A percentile compares a stretch with the other conserved stretches of the same genome.
phyloP scores from a whole-genome alignment of 2,113 vertebrate genomes.

The Ageneiosus marmoratus region DNA sequence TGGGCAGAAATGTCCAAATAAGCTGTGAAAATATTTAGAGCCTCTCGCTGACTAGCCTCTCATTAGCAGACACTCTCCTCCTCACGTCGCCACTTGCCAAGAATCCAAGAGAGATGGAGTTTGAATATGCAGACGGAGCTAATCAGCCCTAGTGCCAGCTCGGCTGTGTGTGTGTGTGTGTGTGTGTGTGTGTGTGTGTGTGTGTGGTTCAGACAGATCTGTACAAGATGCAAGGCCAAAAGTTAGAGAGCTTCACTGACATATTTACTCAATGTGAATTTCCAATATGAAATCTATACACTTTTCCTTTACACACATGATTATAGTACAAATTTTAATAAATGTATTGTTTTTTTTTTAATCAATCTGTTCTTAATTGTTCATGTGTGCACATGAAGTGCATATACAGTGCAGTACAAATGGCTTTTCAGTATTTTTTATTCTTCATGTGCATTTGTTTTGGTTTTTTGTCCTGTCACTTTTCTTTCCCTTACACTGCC shows the following conservation, averaged over 20 bases:
- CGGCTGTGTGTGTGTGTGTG: constrained; percentile 12
- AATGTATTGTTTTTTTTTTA: constrained; percentile 2
- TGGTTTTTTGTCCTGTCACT: too few species aligned
- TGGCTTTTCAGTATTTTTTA: too few species aligned
- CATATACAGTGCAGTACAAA: too few species aligned
- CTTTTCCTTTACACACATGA: not conserved
- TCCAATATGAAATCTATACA: not conserved
- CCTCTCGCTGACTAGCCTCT: constrained; percentile 70
- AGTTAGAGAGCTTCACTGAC: constrained; percentile 32
- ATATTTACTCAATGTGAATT: constrained; percentile 7
- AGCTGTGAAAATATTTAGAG: constrained; percentile 62
- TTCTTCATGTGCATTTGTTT: too few species aligned
- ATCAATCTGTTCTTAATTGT: too few species aligned
- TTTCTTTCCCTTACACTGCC: too few species aligned
- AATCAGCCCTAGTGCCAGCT: constrained; percentile 50
- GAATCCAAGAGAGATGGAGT: constrained; percentile 46
- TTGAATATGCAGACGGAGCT: constrained; percentile 49
- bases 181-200: constrained; percentile 28
- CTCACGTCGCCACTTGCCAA: constrained; percentile 49
- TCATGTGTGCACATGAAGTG: too few species aligned
- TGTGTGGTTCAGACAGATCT: constrained; percentile 20
- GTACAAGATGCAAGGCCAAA: constrained; percentile 21
- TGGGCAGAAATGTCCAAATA: constrained; percentile 64
- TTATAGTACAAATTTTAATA: too few species aligned
- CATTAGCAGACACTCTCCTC: constrained; percentile 70